A percentile compares a stretch with the other conserved stretches of the same genome.
These are phyloP conservation scores for Drosophila sulfurigaster DNA, from an alignment of 1,140 invertebrate genomes.

Conservation along the genomic window DNA sequence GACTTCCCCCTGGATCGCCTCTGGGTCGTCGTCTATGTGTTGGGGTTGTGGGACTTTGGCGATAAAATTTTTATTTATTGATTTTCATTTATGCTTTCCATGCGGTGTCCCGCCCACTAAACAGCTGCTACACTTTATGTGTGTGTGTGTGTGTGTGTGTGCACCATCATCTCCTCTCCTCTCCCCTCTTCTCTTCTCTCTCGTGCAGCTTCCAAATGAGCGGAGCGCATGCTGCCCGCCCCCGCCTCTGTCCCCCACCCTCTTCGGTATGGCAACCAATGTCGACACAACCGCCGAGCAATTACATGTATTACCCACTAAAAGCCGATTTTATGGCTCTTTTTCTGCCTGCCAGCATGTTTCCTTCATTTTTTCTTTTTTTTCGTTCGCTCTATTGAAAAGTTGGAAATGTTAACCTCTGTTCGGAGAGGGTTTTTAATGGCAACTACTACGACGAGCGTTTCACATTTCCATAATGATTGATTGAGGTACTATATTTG, in stretches of 20 bases:
- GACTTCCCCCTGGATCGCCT: no score
- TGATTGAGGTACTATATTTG: not conserved
- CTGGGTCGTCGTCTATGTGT: not conserved
- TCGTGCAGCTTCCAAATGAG: conserved; percentile 25
- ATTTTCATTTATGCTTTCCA: conserved; percentile 76
- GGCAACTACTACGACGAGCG: not conserved
- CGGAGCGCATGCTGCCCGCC: not conserved
- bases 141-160: conserved; percentile 12
- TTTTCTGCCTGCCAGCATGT: not conserved
- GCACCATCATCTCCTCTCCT: not conserved
- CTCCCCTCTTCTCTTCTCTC: not conserved
- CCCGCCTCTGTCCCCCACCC: no score
- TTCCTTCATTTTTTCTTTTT: no score
- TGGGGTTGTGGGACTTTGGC: conserved; percentile 40
- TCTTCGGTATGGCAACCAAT: not conserved
- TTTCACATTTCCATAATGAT: not conserved
- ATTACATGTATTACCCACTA: conserved; percentile 49
- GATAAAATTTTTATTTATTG: conserved; percentile 79
- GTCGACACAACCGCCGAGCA: conserved; percentile 27
- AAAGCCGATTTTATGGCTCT: conserved; percentile 41
- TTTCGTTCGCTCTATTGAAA: not conserved
- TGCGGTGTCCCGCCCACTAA: conserved; percentile 61
- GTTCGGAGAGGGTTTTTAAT: not conserved
- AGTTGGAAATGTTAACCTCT: conserved; percentile 18
- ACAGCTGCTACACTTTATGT: conserved; percentile 73